These are phyloP conservation scores for Rhamnusium bicolor DNA, from an alignment of 2,888 invertebrate species.

Conservation along the genomic window DNA sequence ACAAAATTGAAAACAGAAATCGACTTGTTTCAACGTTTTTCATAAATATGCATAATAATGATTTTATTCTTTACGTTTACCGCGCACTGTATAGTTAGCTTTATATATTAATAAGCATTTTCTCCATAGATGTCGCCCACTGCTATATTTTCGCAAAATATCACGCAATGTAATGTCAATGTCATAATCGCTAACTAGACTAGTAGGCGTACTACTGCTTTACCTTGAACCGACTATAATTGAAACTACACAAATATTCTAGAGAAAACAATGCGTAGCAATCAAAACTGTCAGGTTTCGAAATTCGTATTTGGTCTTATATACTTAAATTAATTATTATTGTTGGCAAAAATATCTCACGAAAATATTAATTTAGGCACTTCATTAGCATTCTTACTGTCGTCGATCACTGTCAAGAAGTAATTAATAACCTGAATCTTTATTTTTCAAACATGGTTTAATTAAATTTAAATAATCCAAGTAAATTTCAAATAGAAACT, in stretches of 20 bases:
- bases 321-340: background rate
- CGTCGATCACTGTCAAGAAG: slow-evolving; percentile 20
- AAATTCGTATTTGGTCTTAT: slow-evolving; percentile 1
- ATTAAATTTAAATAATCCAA: background rate
- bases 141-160: too few species aligned
- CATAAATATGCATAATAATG: too few species aligned
- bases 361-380: background rate
- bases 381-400: background rate
- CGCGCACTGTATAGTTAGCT: too few species aligned
- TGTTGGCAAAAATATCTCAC: background rate
- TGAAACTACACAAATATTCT: background rate
- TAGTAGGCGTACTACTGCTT: slow-evolving; percentile 1
- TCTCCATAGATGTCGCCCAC: too few species aligned
- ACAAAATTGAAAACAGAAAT: too few species aligned
- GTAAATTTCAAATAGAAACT: background rate
- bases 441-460: background rate
- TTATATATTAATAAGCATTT: too few species aligned
- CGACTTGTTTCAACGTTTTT: too few species aligned
- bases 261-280: background rate
- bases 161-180: background rate
- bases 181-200: background rate
- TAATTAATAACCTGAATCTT: slow-evolving; percentile 26
- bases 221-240: slow-evolving; percentile 6
- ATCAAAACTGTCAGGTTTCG: background rate
- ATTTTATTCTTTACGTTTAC: too few species aligned